These are phyloP conservation scores for Carpatolechia fugitivella DNA, from an alignment of 2,888 invertebrate species.

Conservation along the genomic window DNA sequence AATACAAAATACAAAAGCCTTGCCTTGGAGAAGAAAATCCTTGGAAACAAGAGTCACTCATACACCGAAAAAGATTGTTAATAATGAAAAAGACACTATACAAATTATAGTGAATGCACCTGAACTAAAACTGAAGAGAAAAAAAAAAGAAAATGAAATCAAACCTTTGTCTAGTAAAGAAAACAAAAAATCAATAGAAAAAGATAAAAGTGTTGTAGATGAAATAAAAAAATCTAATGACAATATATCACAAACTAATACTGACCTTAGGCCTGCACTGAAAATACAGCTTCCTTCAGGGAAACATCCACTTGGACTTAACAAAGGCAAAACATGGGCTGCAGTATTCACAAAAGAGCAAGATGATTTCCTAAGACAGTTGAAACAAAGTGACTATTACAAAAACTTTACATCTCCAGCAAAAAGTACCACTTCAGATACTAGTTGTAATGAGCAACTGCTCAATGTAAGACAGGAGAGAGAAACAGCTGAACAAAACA, in stretches of 20 bases:
- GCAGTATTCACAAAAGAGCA: slow-evolving; percentile 66
- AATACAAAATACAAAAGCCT: slow-evolving; percentile 62
- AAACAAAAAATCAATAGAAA: not conserved
- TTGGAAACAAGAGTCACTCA: slow-evolving; percentile 25
- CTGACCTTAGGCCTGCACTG: not conserved
- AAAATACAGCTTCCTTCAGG: slow-evolving; percentile 42
- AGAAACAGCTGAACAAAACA: slow-evolving; percentile 82
- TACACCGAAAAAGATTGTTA: slow-evolving; percentile 28
- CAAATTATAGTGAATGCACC: slow-evolving; percentile 34
- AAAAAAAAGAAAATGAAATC: slow-evolving; percentile 19
- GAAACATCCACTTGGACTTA: slow-evolving; percentile 60
- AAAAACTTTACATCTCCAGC: slow-evolving; percentile 66
- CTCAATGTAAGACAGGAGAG: slow-evolving; percentile 49
- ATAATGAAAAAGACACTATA: slow-evolving; percentile 26
- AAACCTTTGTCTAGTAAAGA: not conserved
- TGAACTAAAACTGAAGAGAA: slow-evolving; percentile 21
- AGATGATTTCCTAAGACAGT: slow-evolving; percentile 63
- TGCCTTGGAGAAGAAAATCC: slow-evolving; percentile 57
- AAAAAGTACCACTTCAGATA: slow-evolving; percentile 58
- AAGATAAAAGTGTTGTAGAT: not conserved
- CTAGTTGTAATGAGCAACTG: slow-evolving; percentile 55
- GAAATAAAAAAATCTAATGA: not conserved
- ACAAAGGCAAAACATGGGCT: slow-evolving; percentile 69
- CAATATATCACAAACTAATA: not conserved
- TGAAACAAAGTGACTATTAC: slow-evolving; percentile 70